Evolutionary conservation across 2,888 invertebrate species (phyloP), one percentile per base, ranked within the genome.

Genomic region (Lochmaea capreae): DNA sequence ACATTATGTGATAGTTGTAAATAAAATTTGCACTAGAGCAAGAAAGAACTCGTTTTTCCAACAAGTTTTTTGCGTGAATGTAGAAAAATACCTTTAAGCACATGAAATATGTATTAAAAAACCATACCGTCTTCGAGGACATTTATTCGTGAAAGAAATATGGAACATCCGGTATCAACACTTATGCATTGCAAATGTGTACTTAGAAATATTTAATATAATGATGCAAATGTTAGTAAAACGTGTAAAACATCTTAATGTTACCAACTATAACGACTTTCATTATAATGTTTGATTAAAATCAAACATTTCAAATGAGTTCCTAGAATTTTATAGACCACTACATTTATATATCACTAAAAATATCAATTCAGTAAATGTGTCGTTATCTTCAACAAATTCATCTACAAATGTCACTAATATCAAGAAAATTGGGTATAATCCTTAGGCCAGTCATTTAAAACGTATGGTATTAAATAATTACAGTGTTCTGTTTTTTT

Each of bases 191-290:
- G 18, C 10, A 54, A 54, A 54, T 54, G 18, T 16, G 2, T 54
- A 54, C 61, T 61, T 33, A 14, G 61, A 61, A 33, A 10, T 61
- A 59, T 33, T 26, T 59, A 59, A 16, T 39, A n/a, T 67, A 62
- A 68, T 62, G 69, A 57, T 67, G 68, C 68, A 68, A 62, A 69
- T 59, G 22, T 52, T 33, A 39, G 39, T 59, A 61, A 66, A 68
- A 61, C 61, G 61, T 39, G 33, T 39, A 8, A 61, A 33, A 39
- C 16, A 61, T 61, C 61, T 33, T 61, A 61, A 61, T 61, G 33
- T 6, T 9, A 33, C 39, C n/a, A 61, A 61, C 61, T 14, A 14
- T 61, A 61, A 61, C 33, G 10, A 39, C 61, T 61, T 61, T 61
- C 54, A 61, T 26, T 33, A 6, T 2, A 61, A 3, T 14, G 14